Conservation (phyloP, 2,113 vertebrate genomes). For the Aspidoscelis tigris region DNA sequence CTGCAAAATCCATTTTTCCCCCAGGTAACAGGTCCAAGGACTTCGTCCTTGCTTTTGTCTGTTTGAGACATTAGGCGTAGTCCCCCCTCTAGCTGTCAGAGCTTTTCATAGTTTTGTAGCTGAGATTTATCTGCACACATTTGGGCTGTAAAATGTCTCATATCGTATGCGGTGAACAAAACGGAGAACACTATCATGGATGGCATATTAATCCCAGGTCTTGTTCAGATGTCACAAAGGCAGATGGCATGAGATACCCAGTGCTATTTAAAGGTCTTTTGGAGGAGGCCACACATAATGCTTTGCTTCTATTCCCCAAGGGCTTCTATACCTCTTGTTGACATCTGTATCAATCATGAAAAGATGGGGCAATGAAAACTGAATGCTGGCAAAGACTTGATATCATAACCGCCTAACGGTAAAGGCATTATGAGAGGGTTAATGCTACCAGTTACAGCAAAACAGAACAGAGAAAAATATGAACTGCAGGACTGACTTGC, state of each 20-base stretch:
- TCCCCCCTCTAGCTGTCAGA: background rate
- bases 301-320: background rate
- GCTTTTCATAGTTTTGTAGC: slow-evolving; percentile 1
- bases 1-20: background rate
- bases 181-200: slow-evolving; percentile 9
- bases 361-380: slow-evolving; percentile 13
- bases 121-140: slow-evolving; percentile 5
- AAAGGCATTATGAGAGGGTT: background rate
- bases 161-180: slow-evolving; percentile 6
- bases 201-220: slow-evolving; percentile 18
- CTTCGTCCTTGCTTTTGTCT: background rate
- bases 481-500: background rate
- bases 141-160: slow-evolving; percentile 9
- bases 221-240: slow-evolving; percentile 17
- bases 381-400: background rate
- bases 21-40: background rate
- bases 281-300: background rate
- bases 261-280: slow-evolving; percentile 20
- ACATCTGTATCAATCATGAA: background rate
- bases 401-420: background rate
- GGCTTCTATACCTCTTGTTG: slow-evolving; percentile 12
- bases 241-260: slow-evolving; percentile 10
- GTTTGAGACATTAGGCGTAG: background rate
- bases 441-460: background rate
- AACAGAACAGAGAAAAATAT: background rate